phyloP scores from a whole-genome alignment of 2,888 invertebrate species.

The Amblyjoppa proteus region DNA sequence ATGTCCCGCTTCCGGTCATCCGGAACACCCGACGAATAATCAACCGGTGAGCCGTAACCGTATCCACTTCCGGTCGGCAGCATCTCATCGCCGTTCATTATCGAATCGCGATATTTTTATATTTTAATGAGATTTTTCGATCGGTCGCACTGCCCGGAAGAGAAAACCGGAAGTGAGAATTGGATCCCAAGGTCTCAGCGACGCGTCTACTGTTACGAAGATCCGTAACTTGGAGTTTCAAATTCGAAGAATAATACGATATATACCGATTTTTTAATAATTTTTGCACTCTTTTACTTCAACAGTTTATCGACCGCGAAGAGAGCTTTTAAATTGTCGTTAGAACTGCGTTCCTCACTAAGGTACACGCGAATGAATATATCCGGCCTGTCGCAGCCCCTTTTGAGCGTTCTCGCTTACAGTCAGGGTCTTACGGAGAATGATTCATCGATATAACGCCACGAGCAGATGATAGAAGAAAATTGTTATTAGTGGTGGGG shows the following conservation, averaged over 20 bases:
- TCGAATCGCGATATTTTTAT: background rate
- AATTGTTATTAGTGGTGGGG: background rate
- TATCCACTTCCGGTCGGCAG: constrained; percentile 10
- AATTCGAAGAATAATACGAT: background rate
- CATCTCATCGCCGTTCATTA: constrained; percentile 2
- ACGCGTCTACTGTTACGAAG: background rate
- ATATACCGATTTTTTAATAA: background rate
- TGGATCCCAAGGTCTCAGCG: background rate
- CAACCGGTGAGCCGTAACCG: background rate
- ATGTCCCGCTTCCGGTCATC: constrained; percentile 6
- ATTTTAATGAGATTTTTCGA: background rate
- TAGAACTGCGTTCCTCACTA: background rate
- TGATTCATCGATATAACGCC: constrained; percentile 3
- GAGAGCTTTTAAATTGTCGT: background rate
- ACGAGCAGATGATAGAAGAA: background rate
- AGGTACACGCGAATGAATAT: constrained; percentile 7
- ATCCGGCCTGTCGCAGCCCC: background rate
- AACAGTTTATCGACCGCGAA: background rate
- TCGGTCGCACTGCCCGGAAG: background rate
- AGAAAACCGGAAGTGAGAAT: background rate
- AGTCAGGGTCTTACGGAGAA: background rate
- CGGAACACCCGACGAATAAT: background rate
- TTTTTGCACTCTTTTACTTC: background rate
- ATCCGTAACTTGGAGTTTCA: background rate
- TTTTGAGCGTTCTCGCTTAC: constrained; percentile 15